phyloP scores from a whole-genome alignment of 30 jellyfish, hydroid and myxozoan species.

The Cassiopea andromeda region DNA sequence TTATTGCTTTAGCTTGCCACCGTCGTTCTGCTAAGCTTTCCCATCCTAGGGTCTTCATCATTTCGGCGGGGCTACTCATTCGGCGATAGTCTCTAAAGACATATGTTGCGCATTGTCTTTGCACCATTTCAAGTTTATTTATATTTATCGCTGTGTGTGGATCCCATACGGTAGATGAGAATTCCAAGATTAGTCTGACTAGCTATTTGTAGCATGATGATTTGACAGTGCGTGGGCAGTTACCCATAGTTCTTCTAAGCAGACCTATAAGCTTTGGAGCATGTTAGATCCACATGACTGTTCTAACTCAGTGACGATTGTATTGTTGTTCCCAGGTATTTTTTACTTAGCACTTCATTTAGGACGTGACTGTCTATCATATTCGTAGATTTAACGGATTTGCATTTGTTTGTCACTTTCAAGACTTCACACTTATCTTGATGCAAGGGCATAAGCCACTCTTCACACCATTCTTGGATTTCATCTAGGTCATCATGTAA shows the following conservation, averaged over 20 bases:
- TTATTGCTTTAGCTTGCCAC: slow-evolving; percentile 5
- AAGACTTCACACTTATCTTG: slow-evolving; percentile 8
- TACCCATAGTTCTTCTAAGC: slow-evolving; percentile 5
- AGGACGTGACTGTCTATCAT: not conserved
- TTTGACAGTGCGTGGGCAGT: not conserved
- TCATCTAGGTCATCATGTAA: slow-evolving; percentile 20
- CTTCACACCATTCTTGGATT: slow-evolving; percentile 6
- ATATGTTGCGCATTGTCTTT: not conserved
- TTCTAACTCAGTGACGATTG: not conserved
- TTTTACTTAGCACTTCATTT: not conserved
- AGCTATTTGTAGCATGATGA: not conserved
- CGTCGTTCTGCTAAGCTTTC: slow-evolving; percentile 9
- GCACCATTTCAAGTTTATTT: not conserved
- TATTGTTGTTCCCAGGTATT: not conserved
- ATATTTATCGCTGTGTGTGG: not conserved
- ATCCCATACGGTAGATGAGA: not conserved
- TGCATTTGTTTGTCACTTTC: not conserved
- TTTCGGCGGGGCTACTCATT: slow-evolving; percentile 7
- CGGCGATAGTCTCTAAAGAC: not conserved
- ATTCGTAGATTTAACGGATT: slow-evolving; percentile 7
- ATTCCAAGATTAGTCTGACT: not conserved
- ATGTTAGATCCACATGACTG: slow-evolving; percentile 20
- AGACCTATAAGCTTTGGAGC: slow-evolving; percentile 12
- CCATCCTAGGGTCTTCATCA: not conserved
- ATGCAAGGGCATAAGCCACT: slow-evolving; percentile 28